A percentile compares a stretch with the other conserved stretches of the same genome.
Conservation (phyloP, 92 coral and sea anemone species). For the Ricordea florida region DNA sequence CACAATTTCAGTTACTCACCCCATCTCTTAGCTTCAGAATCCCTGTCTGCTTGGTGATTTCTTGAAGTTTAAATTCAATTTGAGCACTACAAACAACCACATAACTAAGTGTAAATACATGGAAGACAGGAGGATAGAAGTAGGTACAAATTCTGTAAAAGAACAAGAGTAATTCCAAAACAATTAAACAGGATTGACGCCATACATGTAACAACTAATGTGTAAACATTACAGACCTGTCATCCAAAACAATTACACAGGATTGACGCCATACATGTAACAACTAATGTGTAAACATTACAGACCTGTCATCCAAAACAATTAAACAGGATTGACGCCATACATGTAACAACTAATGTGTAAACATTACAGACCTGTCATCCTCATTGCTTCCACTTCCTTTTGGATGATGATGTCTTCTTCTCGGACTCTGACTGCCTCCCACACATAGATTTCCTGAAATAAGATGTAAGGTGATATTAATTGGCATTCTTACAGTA, state of each 20-base stretch:
- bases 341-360: conserved; percentile 46
- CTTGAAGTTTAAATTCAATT: conserved; percentile 87
- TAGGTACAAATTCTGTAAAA: no score
- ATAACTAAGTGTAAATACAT: neutral
- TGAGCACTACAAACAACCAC: conserved; percentile 42
- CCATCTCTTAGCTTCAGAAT: conserved; percentile 79
- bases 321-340: conserved; percentile 28
- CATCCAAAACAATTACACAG: neutral
- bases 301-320: neutral
- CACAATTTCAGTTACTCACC: conserved; percentile 29
- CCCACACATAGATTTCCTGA: conserved; percentile 54
- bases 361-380: conserved; percentile 42
- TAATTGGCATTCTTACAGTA: no score
- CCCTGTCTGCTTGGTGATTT: conserved; percentile 92
- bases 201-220: no score
- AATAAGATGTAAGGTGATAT: neutral
- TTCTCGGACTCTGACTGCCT: conserved; percentile 10
- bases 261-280: neutral
- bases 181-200: neutral
- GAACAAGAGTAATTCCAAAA: no score
- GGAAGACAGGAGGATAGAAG: no score
- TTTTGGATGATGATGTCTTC: neutral
- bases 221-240: conserved; percentile 9
- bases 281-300: conserved; percentile 11
- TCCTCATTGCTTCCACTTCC: conserved; percentile 33